Evolutionary conservation across 2,113 vertebrate species (phyloP), one percentile per base, ranked within the genome.

Genomic region (Paracanthobrama guichenoti): DNA sequence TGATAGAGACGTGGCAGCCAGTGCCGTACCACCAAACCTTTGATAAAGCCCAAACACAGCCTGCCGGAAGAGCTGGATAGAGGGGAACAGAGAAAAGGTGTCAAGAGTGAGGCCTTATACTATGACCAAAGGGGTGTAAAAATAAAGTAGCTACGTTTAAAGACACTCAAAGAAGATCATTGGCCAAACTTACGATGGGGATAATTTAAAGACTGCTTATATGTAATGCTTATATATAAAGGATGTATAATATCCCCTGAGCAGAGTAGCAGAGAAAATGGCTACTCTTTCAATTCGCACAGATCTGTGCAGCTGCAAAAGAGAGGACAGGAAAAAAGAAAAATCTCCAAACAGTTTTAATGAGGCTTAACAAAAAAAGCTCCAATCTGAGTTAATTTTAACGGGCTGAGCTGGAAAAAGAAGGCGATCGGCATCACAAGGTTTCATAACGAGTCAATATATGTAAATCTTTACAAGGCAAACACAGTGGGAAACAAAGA

Each of bases 391-490:
- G 96, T 97, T 97, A 97, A 97, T 98, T 96, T 97, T 98, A 97
- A 97, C 97, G 95, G 96, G 97, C 96, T 95, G 95, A 96, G 96
- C 97, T 96, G 97, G 97, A 96, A 97, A 97, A 97, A 96, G 96
- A 96, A 96, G 96, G 97, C 97, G 96, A 99, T 99, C 97, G 96
- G 97, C 97, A 97, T 98, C 97, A 98, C 97, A 97, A 98, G 98
- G 97, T 98, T 98, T 97, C 96, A 97, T 99, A 99, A 98, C 98
- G 98, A 99, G 98, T 99, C 98, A 99, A 99, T 99, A 99, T 99
- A 99, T 99, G 98, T 99, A 99, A 99, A 99, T 99, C 98, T 99
- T 99, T 99, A 99, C 98, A 99, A 97, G 98, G 97, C 97, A 99
- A 99, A 99, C 98, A 99, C 97, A 97, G 96, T 96, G 95, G 97